Evolutionary conservation across 2,797 vertebrate genomes (phyloP).

Genomic region (Sparus aurata): DNA sequence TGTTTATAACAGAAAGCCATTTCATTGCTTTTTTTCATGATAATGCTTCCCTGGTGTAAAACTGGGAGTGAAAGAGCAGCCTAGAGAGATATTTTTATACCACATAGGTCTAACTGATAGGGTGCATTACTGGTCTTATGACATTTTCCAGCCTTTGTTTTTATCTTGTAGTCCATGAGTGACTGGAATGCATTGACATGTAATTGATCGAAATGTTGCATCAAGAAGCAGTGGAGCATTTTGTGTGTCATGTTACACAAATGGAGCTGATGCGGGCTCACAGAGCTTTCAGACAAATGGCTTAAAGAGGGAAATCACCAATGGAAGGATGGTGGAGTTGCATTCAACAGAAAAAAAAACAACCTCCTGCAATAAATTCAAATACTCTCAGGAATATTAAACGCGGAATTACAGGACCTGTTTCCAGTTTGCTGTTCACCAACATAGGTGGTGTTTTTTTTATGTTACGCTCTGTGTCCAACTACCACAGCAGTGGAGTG

Average conservation of each 20-base stretch:
- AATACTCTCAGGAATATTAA: background rate
- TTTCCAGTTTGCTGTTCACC: background rate
- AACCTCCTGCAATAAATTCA: background rate
- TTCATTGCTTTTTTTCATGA: background rate
- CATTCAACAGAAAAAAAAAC: background rate
- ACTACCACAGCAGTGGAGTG: background rate
- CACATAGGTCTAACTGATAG: background rate
- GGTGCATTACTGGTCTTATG: background rate
- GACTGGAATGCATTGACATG: background rate
- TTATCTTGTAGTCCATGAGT: no score
- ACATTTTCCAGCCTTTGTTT: background rate
- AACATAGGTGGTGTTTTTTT: background rate
- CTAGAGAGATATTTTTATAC: conserved; percentile 45
- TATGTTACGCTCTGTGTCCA: background rate
- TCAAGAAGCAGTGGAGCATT: background rate
- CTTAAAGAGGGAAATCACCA: conserved; percentile 50
- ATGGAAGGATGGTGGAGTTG: conserved; percentile 14
- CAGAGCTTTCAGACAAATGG: conserved; percentile 23
- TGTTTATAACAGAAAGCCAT: conserved; percentile 6
- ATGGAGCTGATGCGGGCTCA: conserved; percentile 4
- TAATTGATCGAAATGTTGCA: background rate
- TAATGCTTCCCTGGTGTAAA: conserved; percentile 4
- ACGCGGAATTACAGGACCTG: background rate
- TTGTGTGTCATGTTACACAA: background rate
- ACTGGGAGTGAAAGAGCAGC: conserved; percentile 7